These are phyloP conservation scores for Ormia ochracea DNA, from an alignment of 2,888 invertebrate genomes.

Conservation along the genomic window DNA sequence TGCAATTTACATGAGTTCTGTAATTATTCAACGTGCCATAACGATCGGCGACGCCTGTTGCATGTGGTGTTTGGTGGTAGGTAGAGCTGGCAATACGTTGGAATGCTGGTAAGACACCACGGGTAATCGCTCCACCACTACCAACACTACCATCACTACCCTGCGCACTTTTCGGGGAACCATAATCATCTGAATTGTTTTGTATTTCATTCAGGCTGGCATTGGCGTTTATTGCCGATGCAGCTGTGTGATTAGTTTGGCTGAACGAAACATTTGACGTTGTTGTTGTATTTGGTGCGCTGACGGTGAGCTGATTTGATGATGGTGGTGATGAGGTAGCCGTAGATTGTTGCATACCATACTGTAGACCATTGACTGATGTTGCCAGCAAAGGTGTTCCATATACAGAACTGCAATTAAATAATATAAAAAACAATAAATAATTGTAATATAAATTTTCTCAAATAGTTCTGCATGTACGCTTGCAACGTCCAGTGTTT, in stretches of 20 bases:
- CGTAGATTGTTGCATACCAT: conserved; percentile 73
- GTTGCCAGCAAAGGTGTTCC: conserved; percentile 73
- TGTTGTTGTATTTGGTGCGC: conserved; percentile 44
- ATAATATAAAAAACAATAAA: conserved; percentile 24
- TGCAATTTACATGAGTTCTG: conserved; percentile 72
- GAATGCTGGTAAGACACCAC: conserved; percentile 75
- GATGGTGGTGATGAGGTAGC: conserved; percentile 65
- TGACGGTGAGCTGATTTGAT: conserved; percentile 60
- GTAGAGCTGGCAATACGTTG: conserved; percentile 70
- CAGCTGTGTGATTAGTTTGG: conserved; percentile 58
- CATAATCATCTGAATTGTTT: conserved; percentile 71
- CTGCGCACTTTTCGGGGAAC: conserved; percentile 71
- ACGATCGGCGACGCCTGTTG: conserved; percentile 65
- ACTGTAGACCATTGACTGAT: conserved; percentile 67
- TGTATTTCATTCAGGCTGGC: conserved; percentile 59
- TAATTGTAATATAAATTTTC: too few species aligned
- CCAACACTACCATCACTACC: conserved; percentile 68
- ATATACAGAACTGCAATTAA: conserved; percentile 73
- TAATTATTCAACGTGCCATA: conserved; percentile 74
- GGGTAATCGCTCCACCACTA: too few species aligned
- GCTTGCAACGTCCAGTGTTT: too few species aligned
- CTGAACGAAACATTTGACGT: conserved; percentile 64
- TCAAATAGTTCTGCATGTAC: too few species aligned
- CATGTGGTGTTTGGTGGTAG: conserved; percentile 63
- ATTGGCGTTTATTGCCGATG: conserved; percentile 57